Evolutionary conservation across 2,888 invertebrate genomes (phyloP).

Genomic region (Oscheius sp.): DNA sequence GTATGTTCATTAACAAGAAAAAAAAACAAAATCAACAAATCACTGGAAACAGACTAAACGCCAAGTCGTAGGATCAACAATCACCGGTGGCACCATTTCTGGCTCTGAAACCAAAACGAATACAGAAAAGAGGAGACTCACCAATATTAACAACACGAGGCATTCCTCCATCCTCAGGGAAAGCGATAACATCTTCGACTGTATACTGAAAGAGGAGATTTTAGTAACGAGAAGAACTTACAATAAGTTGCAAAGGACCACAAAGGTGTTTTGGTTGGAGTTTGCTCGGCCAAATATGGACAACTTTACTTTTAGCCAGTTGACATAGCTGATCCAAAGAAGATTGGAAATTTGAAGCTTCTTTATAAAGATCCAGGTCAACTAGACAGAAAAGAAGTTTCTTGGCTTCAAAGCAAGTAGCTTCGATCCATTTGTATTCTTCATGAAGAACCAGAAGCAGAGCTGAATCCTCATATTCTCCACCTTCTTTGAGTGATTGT

Average conservation of each 20-base stretch:
- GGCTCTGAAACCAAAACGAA: slow-evolving; percentile 38
- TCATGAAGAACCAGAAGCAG: slow-evolving; percentile 53
- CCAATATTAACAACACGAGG: slow-evolving; percentile 43
- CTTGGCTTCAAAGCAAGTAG: slow-evolving; percentile 38
- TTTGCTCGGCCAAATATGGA: slow-evolving; percentile 55
- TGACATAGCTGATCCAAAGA: slow-evolving; percentile 28
- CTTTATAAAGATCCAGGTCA: slow-evolving; percentile 34
- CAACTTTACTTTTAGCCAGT: slow-evolving; percentile 27
- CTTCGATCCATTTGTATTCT: slow-evolving; percentile 38
- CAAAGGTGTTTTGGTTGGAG: slow-evolving; percentile 53
- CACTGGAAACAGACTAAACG: slow-evolving; percentile 32
- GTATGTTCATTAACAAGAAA: neutral
- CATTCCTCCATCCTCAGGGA: slow-evolving; percentile 51
- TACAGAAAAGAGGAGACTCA: slow-evolving; percentile 20
- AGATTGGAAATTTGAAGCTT: slow-evolving; percentile 39
- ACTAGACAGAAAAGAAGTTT: slow-evolving; percentile 54
- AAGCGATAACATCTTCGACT: slow-evolving; percentile 49
- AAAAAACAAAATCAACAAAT: slow-evolving; percentile 34
- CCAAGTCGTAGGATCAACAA: slow-evolving; percentile 39
- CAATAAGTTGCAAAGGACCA: slow-evolving; percentile 60
- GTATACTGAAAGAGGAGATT: slow-evolving; percentile 46
- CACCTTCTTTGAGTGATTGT: slow-evolving; percentile 61
- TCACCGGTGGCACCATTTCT: slow-evolving; percentile 52
- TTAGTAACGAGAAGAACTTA: slow-evolving; percentile 27
- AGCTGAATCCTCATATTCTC: slow-evolving; percentile 65